A percentile compares a stretch with the other conserved stretches of the same genome.
Conservation (phyloP, 2,888 invertebrate species). For the Tortrix viridana region DNA sequence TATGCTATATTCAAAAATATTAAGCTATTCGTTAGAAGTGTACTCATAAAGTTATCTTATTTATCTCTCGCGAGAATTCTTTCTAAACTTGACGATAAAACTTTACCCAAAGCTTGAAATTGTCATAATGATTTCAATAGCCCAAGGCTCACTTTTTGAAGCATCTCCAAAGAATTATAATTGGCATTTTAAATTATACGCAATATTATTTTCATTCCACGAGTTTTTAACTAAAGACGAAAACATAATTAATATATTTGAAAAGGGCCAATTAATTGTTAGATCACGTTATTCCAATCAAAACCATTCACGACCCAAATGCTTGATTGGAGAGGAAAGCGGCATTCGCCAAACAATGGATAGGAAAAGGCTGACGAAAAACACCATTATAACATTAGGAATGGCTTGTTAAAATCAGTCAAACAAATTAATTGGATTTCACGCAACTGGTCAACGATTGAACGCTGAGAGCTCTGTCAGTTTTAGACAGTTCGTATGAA, state of each 20-base stretch:
- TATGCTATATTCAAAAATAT: no score
- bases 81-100: no score
- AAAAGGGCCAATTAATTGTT: constrained; percentile 26
- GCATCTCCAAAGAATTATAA: not conserved
- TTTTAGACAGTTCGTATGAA: not conserved
- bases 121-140: no score
- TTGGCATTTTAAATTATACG: not conserved
- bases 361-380: constrained; percentile 26
- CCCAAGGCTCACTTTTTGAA: not conserved
- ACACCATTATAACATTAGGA: constrained; percentile 30
- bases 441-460: constrained; percentile 20
- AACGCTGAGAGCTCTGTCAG: not conserved
- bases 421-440: constrained; percentile 31
- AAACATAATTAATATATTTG: constrained; percentile 17
- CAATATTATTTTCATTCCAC: constrained; percentile 1
- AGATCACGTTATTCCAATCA: constrained; percentile 28
- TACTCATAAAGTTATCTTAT: no score
- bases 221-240: constrained; percentile 2
- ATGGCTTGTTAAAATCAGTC: constrained; percentile 33
- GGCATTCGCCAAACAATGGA: constrained; percentile 25
- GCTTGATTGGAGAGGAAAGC: constrained; percentile 29
- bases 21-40: no score
- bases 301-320: constrained; percentile 28
- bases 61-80: no score
- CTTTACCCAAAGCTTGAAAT: no score